Conservation (phyloP, 2,888 invertebrate genomes). For the Sphecodes monilicornis region DNA sequence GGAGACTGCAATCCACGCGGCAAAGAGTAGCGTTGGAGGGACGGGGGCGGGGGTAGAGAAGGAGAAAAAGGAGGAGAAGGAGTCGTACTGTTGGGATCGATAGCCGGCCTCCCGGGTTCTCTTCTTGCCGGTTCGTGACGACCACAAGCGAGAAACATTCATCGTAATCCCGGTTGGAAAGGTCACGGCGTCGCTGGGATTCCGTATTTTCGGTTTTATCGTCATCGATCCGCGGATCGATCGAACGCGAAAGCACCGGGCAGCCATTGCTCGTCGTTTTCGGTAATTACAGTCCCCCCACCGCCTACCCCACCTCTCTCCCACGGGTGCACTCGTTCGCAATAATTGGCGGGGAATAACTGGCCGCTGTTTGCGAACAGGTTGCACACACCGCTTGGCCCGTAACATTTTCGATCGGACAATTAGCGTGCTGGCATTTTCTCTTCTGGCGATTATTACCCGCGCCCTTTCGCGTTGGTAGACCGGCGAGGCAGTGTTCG, state of each 20-base stretch:
- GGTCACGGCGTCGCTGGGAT: constrained; percentile 41
- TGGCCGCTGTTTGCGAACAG: background rate
- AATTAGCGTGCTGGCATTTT: constrained; percentile 29
- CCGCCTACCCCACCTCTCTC: background rate
- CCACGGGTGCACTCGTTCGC: background rate
- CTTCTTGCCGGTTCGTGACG: constrained; percentile 44
- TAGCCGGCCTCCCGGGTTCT: constrained; percentile 24
- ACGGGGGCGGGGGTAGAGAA: background rate
- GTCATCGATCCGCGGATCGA: background rate
- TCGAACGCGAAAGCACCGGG: background rate
- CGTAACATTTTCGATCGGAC: constrained; percentile 13
- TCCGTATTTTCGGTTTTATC: constrained; percentile 17
- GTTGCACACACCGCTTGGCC: background rate
- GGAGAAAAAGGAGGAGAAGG: constrained; percentile 19
- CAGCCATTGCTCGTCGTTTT: background rate
- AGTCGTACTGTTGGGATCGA: constrained; percentile 39
- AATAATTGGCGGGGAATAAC: constrained; percentile 8
- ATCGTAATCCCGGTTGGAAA: constrained; percentile 38
- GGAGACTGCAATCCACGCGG: constrained; percentile 2
- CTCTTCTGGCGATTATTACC: background rate
- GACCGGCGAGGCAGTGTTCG: background rate
- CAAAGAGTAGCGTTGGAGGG: background rate
- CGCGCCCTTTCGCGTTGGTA: background rate
- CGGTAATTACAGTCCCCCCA: background rate
- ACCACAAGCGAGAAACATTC: constrained; percentile 30